phyloP scores from a whole-genome alignment of 2,888 invertebrate species.

The Drosophila infuscata region DNA sequence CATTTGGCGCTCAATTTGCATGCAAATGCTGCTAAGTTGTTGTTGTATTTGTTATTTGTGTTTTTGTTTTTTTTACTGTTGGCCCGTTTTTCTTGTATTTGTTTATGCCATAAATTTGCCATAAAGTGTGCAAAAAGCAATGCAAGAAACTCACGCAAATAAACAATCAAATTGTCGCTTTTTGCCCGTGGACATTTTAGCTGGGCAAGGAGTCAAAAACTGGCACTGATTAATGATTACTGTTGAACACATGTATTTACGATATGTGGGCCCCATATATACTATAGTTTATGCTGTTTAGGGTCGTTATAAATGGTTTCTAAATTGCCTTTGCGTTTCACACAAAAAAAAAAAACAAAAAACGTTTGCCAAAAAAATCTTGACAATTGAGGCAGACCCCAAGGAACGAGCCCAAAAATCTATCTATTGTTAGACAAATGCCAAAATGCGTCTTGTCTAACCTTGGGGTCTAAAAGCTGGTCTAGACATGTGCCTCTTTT shows the following conservation, averaged over 20 bases:
- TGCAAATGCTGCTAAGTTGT: constrained; percentile 65
- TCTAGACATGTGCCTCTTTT: constrained; percentile 19
- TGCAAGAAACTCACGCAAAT: constrained; percentile 60
- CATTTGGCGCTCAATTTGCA: constrained; percentile 80
- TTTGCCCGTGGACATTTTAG: constrained; percentile 26
- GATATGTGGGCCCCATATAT: constrained; percentile 11
- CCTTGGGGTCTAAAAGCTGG: constrained; percentile 46
- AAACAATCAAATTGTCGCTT: constrained; percentile 81
- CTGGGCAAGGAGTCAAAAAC: constrained; percentile 19
- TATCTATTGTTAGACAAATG: constrained; percentile 56
- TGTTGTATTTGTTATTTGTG: constrained; percentile 18
- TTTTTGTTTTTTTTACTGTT: constrained; percentile 12
- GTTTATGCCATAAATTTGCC: constrained; percentile 79
- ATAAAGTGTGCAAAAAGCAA: constrained; percentile 66
- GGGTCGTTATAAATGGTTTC: constrained; percentile 50
- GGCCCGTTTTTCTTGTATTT: constrained; percentile 66
- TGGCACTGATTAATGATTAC: constrained; percentile 59
- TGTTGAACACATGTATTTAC: background rate
- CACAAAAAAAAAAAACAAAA: background rate
- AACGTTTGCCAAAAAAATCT: constrained; percentile 43
- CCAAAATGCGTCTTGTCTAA: constrained; percentile 36
- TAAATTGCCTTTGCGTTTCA: constrained; percentile 37
- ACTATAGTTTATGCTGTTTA: constrained; percentile 18
- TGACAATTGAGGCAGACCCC: background rate
- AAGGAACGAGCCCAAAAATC: constrained; percentile 33